phyloP scores from a whole-genome alignment of 2,113 vertebrate genomes.

The Aramus guarauna region DNA sequence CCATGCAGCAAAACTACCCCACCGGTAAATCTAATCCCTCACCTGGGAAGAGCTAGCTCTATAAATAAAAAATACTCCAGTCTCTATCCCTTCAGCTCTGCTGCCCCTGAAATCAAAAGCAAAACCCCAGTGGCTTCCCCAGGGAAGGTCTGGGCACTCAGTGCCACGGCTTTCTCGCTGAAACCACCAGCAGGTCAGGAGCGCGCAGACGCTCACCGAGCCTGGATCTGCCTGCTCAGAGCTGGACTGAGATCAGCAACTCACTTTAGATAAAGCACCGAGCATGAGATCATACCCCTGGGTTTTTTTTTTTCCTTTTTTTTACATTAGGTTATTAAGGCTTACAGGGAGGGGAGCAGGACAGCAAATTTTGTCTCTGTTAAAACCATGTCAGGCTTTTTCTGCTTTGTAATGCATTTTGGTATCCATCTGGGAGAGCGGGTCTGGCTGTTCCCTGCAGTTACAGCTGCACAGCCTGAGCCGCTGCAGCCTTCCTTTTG shows the following conservation, averaged over 20 bases:
- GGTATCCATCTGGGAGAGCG: background rate
- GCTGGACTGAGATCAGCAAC: background rate
- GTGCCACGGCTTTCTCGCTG: background rate
- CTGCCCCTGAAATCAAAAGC: background rate
- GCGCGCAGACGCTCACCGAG: background rate
- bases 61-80: background rate
- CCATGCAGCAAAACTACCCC: background rate
- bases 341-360: background rate
- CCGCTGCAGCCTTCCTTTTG: background rate
- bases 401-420: background rate
- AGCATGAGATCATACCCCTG: slow-evolving; percentile 3
- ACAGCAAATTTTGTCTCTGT: slow-evolving; percentile 5
- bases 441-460: background rate
- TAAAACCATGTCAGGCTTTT: background rate
- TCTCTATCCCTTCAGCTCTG: background rate
- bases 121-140: background rate
- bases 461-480: background rate
- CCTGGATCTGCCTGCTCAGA: background rate
- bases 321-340: background rate
- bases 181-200: background rate
- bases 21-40: background rate
- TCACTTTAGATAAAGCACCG: slow-evolving; percentile 4
- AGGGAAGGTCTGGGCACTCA: background rate
- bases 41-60: background rate
- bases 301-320: background rate